Evolutionary conservation across 2,888 invertebrate species (phyloP), one percentile per base, ranked within the genome.

Genomic region (Mythimna ferrago): DNA sequence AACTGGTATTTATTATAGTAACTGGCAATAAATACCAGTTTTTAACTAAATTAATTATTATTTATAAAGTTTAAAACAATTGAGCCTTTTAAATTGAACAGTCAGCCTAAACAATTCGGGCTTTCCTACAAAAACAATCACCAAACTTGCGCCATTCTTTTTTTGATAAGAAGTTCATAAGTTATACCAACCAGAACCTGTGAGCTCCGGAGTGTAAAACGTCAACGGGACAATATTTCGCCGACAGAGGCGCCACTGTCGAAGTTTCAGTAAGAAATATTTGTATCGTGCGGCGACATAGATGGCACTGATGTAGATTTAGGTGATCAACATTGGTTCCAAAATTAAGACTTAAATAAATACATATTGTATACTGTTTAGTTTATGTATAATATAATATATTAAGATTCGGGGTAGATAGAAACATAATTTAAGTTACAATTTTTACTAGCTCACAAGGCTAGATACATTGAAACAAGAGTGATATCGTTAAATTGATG

Each of bases 301-400:
- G 81, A 81, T 81, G 81, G 81, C 81, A 75, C 57, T 80, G 56
- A n/a, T 21, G 58, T 26, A 35, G 51, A 1, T 44, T 56, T 26
- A 38, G 38, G 41, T 58, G 3, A 38, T 35, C 0, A 51, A 58
- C 10, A 21, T 53, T 53, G 6, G 9, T 53, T 26, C 6, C 0
- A 19, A 26, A 58, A 3, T 58, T 53, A 35, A 0, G 10, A 11
- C 9, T 9, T n/a, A 9, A 58, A 62, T 1, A 53, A 58, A 44
- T 26, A 0, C 11, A 2, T 11, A 2, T 0, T 53, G 9, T 35
- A 53, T 6, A 14, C 10, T 44, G 14, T 44, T 14, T 44, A 7
- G 7, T 7, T 41, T 41, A 41, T 7, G 26, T 26, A 26, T 26
- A 26, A 26, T 26, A 26, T 26, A 26, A 41, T 11, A 41, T 41